Percentiles rank a stretch among this genome's conserved stretches.
These are phyloP conservation scores for Leucophenga montana DNA, from an alignment of 2,888 invertebrate species.

Conservation along the genomic window DNA sequence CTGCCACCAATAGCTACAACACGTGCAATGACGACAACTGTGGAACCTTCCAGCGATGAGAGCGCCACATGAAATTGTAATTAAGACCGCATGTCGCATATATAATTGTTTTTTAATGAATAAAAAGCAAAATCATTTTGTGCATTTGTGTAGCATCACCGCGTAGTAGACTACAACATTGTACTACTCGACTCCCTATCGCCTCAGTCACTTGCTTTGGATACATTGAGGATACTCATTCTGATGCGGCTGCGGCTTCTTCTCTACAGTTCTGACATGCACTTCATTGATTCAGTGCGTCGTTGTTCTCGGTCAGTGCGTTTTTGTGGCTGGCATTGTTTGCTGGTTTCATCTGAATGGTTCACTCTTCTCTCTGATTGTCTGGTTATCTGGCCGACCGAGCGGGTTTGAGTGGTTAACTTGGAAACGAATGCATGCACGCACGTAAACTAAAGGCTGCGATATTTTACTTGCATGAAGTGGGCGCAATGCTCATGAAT, in stretches of 20 bases:
- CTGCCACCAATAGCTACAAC: neutral
- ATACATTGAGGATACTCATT: too few species aligned
- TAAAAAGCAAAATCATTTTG: slow-evolving; percentile 54
- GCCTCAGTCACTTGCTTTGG: neutral
- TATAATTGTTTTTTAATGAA: slow-evolving; percentile 69
- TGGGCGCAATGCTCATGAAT: slow-evolving; percentile 4
- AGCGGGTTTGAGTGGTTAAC: neutral
- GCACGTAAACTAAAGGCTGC: neutral
- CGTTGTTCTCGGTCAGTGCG: neutral
- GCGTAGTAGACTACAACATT: neutral
- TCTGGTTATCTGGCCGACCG: neutral
- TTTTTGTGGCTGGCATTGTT: neutral
- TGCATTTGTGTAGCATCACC: slow-evolving; percentile 14
- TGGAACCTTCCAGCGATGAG: neutral
- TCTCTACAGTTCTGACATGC: too few species aligned
- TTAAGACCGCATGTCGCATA: slow-evolving; percentile 65
- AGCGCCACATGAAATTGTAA: slow-evolving; percentile 61
- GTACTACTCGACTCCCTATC: neutral
- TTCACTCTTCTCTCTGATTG: slow-evolving; percentile 2
- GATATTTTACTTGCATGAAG: neutral
- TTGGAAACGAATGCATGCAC: neutral
- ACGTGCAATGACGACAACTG: neutral
- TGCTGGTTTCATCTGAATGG: neutral
- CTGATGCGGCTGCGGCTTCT: too few species aligned
- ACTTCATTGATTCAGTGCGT: neutral